These are phyloP conservation scores for Garra rufa DNA, from an alignment of 2,113 vertebrate species.

Conservation along the genomic window DNA sequence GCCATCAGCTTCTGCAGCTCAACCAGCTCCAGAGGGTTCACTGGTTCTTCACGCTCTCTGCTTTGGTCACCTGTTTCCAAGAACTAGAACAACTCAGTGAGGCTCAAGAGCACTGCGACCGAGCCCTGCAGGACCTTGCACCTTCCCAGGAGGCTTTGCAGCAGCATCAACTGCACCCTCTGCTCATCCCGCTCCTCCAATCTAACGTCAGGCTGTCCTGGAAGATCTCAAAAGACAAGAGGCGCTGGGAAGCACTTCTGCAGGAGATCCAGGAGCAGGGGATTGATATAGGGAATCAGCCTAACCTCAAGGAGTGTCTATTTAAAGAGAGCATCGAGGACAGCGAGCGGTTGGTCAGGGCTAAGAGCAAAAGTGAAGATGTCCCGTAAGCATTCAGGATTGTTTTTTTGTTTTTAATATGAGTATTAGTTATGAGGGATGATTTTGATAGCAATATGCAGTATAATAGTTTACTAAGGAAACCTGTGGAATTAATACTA, in stretches of 20 bases:
- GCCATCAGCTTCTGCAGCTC: slow-evolving; percentile 59
- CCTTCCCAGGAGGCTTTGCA: slow-evolving; percentile 63
- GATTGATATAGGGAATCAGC: slow-evolving; percentile 74
- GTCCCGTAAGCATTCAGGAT: not conserved
- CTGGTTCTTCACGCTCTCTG: slow-evolving; percentile 85
- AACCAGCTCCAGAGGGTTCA: slow-evolving; percentile 66
- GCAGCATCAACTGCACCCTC: slow-evolving; percentile 76
- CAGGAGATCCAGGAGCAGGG: slow-evolving; percentile 80
- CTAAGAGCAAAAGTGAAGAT: slow-evolving; percentile 44
- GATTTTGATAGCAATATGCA: not conserved
- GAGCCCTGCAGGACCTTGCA: slow-evolving; percentile 77
- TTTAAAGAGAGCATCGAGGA: slow-evolving; percentile 84
- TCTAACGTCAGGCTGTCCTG: slow-evolving; percentile 87
- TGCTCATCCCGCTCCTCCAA: slow-evolving; percentile 85
- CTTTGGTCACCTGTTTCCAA: slow-evolving; percentile 87
- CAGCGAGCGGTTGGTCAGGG: slow-evolving; percentile 52
- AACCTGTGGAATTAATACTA: slow-evolving; percentile 23
- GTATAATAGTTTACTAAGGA: not conserved
- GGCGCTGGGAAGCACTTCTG: slow-evolving; percentile 83
- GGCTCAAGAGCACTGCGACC: slow-evolving; percentile 85
- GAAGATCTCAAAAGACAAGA: slow-evolving; percentile 90
- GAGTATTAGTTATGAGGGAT: slow-evolving; percentile 6
- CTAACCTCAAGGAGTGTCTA: slow-evolving; percentile 86
- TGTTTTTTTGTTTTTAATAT: not conserved
- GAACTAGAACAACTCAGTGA: slow-evolving; percentile 85